These are phyloP conservation scores for Macrophya alboannulata DNA, from an alignment of 2,888 invertebrate genomes.

Conservation along the genomic window DNA sequence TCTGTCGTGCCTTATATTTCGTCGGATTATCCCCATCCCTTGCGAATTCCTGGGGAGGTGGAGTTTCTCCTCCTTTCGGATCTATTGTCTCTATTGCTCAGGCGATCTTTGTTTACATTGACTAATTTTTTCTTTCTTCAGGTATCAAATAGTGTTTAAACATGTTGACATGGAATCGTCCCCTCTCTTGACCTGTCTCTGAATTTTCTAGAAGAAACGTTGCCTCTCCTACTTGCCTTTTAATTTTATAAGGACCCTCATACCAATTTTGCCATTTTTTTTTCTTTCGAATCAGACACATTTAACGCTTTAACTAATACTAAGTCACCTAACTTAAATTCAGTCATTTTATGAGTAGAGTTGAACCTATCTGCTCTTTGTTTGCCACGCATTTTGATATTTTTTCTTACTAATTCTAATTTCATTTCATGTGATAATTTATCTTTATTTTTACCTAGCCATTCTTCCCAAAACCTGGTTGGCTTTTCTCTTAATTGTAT, in stretches of 20 bases:
- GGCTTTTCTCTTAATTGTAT: conserved; percentile 27
- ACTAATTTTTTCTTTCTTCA: no score
- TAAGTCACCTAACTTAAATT: neutral
- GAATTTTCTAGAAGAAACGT: neutral
- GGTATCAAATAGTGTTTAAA: no score
- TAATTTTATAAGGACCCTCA: neutral
- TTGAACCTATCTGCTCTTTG: neutral
- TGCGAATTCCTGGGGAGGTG: no score
- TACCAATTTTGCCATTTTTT: neutral
- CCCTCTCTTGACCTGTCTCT: neutral
- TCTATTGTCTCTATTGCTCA: no score
- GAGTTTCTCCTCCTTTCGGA: no score
- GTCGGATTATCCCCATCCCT: no score
- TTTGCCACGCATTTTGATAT: neutral
- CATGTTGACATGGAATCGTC: no score
- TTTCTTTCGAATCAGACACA: neutral
- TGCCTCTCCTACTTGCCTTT: neutral
- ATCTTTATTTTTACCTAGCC: neutral
- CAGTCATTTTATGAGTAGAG: neutral
- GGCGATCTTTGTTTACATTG: no score
- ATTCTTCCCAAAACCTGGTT: neutral
- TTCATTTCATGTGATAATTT: neutral
- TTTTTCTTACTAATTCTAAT: neutral
- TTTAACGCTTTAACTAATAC: neutral
- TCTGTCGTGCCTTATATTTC: no score